Percentiles rank a stretch among this genome's conserved stretches.
phyloP scores from a whole-genome alignment of 2,113 vertebrate species.

The Pardalotus punctatus region DNA sequence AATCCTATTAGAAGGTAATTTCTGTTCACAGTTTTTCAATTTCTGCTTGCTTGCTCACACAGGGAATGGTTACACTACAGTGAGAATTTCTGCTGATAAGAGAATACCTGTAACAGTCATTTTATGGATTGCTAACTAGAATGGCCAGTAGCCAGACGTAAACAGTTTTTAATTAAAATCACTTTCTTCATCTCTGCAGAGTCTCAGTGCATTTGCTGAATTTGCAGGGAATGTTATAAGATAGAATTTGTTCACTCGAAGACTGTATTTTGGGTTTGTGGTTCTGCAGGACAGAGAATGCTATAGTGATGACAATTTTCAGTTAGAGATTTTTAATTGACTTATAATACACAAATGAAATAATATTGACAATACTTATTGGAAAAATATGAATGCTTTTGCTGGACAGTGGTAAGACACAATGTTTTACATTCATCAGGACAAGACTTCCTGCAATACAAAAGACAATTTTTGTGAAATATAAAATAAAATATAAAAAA shows the following conservation, averaged over 20 bases:
- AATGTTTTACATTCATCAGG: background rate
- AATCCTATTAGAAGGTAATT: constrained; percentile 35
- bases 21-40: constrained; percentile 33
- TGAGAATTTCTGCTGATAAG: constrained; percentile 41
- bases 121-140: constrained; percentile 26
- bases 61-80: background rate
- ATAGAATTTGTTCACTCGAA: background rate
- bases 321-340: background rate
- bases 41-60: constrained; percentile 11
- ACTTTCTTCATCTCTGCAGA: background rate
- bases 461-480: background rate
- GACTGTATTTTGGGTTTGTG: background rate
- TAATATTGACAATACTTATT: background rate
- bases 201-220: constrained; percentile 3
- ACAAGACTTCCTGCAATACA: background rate
- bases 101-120: background rate
- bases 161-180: constrained; percentile 27
- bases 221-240: background rate
- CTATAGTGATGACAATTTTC: background rate
- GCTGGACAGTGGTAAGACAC: background rate
- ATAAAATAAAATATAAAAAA: background rate
- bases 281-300: background rate
- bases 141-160: background rate
- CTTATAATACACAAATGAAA: background rate
- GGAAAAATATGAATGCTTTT: background rate